Conservation (phyloP, 2,888 invertebrate genomes). For the Sicus ferrugineus region DNA sequence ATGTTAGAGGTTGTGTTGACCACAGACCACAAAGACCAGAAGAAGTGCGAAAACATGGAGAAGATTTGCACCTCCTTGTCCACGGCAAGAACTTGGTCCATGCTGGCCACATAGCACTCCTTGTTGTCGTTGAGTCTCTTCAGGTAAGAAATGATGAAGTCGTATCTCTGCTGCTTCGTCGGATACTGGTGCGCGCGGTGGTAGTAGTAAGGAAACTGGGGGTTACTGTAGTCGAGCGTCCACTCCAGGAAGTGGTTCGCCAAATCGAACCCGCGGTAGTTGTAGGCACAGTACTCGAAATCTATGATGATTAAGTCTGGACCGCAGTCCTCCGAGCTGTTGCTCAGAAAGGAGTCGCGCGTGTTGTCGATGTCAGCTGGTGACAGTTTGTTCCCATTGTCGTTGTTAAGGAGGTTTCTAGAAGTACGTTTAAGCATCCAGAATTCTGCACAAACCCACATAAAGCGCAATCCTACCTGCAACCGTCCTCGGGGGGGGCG, state of each 20-base stretch:
- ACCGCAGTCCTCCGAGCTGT: conserved; percentile 47
- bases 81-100: conserved; percentile 71
- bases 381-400: conserved; percentile 4
- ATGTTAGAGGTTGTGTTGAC: conserved; percentile 89
- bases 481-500: background rate
- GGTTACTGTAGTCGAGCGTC: conserved; percentile 86
- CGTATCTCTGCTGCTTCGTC: conserved; percentile 71
- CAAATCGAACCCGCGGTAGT: conserved; percentile 90
- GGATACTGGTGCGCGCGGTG: conserved; percentile 77
- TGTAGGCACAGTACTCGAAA: conserved; percentile 95
- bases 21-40: conserved; percentile 94
- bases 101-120: conserved; percentile 61
- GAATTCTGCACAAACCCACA: background rate
- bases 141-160: conserved; percentile 60
- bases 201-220: conserved; percentile 79
- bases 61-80: conserved; percentile 84
- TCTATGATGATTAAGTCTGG: conserved; percentile 83
- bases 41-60: conserved; percentile 86
- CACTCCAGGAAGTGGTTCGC: conserved; percentile 96
- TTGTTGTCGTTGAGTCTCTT: conserved; percentile 54
- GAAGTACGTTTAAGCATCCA: background rate
- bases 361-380: conserved; percentile 46
- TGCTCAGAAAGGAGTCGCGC: conserved; percentile 45
- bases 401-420: conserved; percentile 28
- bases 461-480: background rate